Evolutionary conservation across 2,113 vertebrate species (phyloP).

Genomic region (Rhinolophus ferrumequinum): DNA sequence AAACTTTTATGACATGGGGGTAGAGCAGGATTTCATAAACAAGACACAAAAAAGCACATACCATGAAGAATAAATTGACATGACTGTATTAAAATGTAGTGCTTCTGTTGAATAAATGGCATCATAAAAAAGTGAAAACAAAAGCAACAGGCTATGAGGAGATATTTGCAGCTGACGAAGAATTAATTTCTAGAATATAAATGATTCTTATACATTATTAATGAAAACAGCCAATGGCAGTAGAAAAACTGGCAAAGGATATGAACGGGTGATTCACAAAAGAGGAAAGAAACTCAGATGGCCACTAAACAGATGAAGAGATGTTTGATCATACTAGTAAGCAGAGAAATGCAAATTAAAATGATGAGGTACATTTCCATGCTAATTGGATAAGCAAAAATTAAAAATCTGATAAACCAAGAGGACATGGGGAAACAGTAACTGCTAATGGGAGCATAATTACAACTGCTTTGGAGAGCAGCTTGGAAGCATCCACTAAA

Average conservation of each 20-base stretch:
- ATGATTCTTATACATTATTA: conserved; percentile 34
- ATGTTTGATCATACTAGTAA: not conserved
- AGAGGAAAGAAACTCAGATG: not conserved
- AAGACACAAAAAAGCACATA: not conserved
- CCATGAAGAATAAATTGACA: not conserved
- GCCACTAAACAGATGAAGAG: not conserved
- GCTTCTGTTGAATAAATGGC: not conserved
- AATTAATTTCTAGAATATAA: not conserved
- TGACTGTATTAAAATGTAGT: not conserved
- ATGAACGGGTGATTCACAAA: not conserved
- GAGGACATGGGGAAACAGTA: not conserved
- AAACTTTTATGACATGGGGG: not conserved
- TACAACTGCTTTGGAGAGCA: not conserved
- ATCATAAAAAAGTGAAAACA: not conserved
- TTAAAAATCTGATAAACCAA: not conserved
- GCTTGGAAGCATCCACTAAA: not conserved
- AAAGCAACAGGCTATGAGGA: not conserved
- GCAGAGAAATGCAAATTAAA: conserved; percentile 1
- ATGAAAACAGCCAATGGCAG: not conserved
- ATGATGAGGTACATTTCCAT: not conserved
- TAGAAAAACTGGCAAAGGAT: not conserved
- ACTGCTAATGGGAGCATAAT: not conserved
- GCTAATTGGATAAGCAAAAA: not conserved
- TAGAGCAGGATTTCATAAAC: not conserved
- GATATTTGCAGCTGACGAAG: not conserved